A percentile compares a stretch with the other conserved stretches of the same genome.
phyloP scores from a whole-genome alignment of 2,888 invertebrate genomes.

The Morpho helenor region DNA sequence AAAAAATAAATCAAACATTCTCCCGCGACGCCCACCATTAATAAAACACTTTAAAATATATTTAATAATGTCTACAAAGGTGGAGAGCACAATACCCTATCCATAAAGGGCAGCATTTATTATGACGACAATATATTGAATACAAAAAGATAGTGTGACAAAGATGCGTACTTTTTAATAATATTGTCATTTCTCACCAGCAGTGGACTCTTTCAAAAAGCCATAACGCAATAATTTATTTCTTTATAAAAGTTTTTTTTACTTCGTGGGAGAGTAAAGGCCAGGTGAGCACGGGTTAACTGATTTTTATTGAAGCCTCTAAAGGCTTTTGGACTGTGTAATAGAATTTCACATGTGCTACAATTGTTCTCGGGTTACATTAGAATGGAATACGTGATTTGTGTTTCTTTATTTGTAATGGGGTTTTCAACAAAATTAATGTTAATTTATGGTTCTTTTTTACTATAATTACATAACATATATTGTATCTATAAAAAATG shows the following conservation, averaged over 20 bases:
- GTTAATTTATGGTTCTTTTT: no score
- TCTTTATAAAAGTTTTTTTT: slow-evolving; percentile 76
- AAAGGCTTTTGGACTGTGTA: slow-evolving; percentile 28
- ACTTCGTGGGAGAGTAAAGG: slow-evolving; percentile 64
- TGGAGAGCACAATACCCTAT: slow-evolving; percentile 67
- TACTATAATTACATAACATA: no score
- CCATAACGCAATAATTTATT: slow-evolving; percentile 78
- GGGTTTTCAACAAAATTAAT: no score
- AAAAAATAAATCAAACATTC: slow-evolving; percentile 77
- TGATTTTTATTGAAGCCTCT: slow-evolving; percentile 36
- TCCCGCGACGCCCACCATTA: slow-evolving; percentile 75
- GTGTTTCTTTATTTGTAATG: background rate
- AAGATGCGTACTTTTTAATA: slow-evolving; percentile 78
- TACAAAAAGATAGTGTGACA: slow-evolving; percentile 79
- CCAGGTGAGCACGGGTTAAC: slow-evolving; percentile 76
- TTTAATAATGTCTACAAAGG: slow-evolving; percentile 79
- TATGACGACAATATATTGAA: slow-evolving; percentile 78
- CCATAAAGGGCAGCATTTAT: slow-evolving; percentile 78
- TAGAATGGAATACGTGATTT: background rate
- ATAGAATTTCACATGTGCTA: slow-evolving; percentile 16
- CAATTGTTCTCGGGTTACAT: slow-evolving; percentile 7
- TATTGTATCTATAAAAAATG: no score
- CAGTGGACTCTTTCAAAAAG: slow-evolving; percentile 79
- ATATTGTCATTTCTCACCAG: slow-evolving; percentile 80
- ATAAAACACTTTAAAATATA: slow-evolving; percentile 79